Evolutionary conservation across 2,888 invertebrate species (phyloP).

Genomic region (Meteorus cinctellus): DNA sequence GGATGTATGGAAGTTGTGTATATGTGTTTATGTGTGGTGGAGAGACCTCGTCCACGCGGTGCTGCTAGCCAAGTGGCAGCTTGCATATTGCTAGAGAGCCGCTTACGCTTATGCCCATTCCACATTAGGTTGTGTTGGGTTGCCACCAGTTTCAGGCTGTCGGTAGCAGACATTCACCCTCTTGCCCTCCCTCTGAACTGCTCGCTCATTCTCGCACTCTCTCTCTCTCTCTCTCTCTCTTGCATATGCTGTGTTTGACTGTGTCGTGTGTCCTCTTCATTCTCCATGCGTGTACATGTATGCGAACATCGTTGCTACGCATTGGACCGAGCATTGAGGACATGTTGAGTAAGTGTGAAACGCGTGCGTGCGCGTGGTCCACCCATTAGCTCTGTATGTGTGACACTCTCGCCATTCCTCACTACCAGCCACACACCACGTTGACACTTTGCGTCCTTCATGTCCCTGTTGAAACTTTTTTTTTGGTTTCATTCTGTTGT

Average conservation of each 20-base stretch:
- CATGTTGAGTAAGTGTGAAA: conserved; percentile 30
- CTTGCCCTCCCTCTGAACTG: conserved; percentile 48
- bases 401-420: conserved; percentile 25
- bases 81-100: conserved; percentile 22
- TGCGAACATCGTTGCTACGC: conserved; percentile 29
- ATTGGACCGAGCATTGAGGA: conserved; percentile 10
- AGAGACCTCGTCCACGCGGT: not conserved
- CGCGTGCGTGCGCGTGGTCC: conserved; percentile 9
- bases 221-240: too few relatives aligned
- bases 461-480: not conserved
- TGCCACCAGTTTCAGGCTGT: conserved; percentile 54
- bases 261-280: not conserved
- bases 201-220: conserved; percentile 5
- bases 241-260: not conserved
- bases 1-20: not conserved
- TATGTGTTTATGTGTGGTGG: not conserved
- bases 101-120: not conserved
- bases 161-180: conserved; percentile 54
- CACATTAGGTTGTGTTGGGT: not conserved
- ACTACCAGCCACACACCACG: conserved; percentile 28
- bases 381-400: not conserved
- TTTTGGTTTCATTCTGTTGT: not conserved
- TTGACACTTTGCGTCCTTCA: conserved; percentile 6
- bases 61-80: conserved; percentile 31
- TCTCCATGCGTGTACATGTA: conserved; percentile 24